These are phyloP conservation scores for Nymphalis urticae DNA, from an alignment of 2,888 invertebrate genomes.

Conservation along the genomic window DNA sequence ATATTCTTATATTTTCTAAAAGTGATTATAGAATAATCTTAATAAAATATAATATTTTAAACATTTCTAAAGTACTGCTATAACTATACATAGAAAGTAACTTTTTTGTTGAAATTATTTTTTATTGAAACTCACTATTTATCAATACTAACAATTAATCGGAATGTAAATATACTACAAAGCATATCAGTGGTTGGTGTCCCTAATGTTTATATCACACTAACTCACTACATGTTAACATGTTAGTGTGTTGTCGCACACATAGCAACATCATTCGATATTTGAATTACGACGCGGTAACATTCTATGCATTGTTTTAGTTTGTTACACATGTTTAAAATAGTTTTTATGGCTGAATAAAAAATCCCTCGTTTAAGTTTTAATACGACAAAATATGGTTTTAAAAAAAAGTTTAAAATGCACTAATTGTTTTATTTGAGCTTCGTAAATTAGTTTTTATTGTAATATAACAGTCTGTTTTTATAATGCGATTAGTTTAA, in stretches of 20 bases:
- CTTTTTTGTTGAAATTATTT: too few relatives aligned
- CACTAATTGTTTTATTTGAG: too few relatives aligned
- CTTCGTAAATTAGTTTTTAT: too few relatives aligned
- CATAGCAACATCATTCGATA: constrained; percentile 36
- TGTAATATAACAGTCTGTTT: too few relatives aligned
- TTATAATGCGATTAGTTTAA: too few relatives aligned
- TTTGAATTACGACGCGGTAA: constrained; percentile 38
- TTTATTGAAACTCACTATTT: too few relatives aligned
- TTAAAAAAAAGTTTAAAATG: neutral
- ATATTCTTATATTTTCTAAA: too few relatives aligned
- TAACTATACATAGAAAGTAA: neutral
- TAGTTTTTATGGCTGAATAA: constrained; percentile 4
- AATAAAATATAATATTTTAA: too few relatives aligned
- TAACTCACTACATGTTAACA: constrained; percentile 27
- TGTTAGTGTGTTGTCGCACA: constrained; percentile 29
- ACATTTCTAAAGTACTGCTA: neutral
- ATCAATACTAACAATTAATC: neutral
- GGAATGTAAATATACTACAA: neutral
- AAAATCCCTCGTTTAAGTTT: neutral
- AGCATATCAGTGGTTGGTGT: constrained; percentile 26
- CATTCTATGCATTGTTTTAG: constrained; percentile 33
- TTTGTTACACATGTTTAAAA: constrained; percentile 1
- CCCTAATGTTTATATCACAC: constrained; percentile 35
- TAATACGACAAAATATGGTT: neutral
- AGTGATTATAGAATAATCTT: neutral